Evolutionary conservation across 1,140 invertebrate genomes (phyloP).

Genomic region (Leptopilina clavipes): DNA sequence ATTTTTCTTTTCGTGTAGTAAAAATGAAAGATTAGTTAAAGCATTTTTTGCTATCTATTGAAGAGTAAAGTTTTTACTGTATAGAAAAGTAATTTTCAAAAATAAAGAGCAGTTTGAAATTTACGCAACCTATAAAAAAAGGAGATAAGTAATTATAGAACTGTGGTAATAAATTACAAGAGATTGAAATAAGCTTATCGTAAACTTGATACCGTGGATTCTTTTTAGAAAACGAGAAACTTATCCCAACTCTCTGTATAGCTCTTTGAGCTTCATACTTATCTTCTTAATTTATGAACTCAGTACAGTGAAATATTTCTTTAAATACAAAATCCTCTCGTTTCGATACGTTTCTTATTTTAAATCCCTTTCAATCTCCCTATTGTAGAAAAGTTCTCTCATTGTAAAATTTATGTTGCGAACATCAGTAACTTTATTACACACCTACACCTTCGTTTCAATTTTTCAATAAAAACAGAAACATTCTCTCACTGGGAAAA

Average conservation of each 20-base stretch:
- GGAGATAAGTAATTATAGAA: neutral
- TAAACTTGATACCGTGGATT: neutral
- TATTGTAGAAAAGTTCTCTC: too few species aligned
- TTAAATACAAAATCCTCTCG: constrained; percentile 5
- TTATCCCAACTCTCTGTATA: neutral
- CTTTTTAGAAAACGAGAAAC: constrained; percentile 13
- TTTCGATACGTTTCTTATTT: neutral
- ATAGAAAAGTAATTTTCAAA: too few species aligned
- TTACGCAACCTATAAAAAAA: neutral
- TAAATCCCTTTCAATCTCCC: neutral
- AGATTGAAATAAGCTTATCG: constrained; percentile 15
- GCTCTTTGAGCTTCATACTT: constrained; percentile 9
- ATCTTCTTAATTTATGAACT: constrained; percentile 30
- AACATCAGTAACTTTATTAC: too few species aligned
- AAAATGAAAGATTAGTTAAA: too few species aligned
- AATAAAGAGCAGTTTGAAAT: too few species aligned
- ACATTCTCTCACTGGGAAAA: too few species aligned
- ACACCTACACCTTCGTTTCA: too few species aligned
- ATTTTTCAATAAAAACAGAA: too few species aligned
- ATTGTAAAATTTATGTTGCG: too few species aligned
- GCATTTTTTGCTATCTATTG: too few species aligned
- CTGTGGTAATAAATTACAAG: neutral
- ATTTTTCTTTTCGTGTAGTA: too few species aligned
- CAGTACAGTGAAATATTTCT: neutral
- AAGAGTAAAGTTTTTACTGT: too few species aligned